Evolutionary conservation across 2,888 invertebrate genomes (phyloP).

Genomic region (Dimorphilus gyrociliatus): DNA sequence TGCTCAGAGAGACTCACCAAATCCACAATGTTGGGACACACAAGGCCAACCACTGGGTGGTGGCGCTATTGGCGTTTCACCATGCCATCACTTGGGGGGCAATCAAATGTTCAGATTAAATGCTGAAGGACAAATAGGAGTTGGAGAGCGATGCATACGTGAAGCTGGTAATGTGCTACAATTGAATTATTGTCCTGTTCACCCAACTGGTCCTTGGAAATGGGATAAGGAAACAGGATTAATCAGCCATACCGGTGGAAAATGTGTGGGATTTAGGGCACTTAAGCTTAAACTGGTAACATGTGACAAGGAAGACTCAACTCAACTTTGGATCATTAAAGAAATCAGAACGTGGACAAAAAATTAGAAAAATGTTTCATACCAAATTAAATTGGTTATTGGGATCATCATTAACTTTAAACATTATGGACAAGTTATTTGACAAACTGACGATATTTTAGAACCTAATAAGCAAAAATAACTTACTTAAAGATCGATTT

Average conservation of each 20-base stretch:
- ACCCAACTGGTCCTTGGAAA: conserved; percentile 85
- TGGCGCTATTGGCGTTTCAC: conserved; percentile 64
- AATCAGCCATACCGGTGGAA: no score
- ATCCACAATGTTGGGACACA: conserved; percentile 74
- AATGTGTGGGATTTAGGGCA: no score
- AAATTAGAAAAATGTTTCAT: no score
- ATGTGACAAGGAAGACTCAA: conserved; percentile 67
- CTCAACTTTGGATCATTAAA: conserved; percentile 73
- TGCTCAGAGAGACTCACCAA: conserved; percentile 8
- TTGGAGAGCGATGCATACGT: conserved; percentile 88
- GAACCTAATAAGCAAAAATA: no score
- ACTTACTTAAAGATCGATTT: no score
- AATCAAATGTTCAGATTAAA: conserved; percentile 83
- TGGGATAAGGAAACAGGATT: conserved; percentile 55
- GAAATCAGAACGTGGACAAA: conserved; percentile 43
- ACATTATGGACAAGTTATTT: no score
- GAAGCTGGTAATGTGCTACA: conserved; percentile 37
- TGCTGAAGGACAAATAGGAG: conserved; percentile 76
- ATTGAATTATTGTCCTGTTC: conserved; percentile 60
- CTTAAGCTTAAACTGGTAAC: conserved; percentile 60
- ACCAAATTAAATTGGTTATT: no score
- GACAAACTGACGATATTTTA: no score
- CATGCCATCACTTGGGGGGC: conserved; percentile 86
- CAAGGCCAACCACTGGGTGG: conserved; percentile 72
- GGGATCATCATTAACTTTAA: no score